Evolutionary conservation across 2,113 vertebrate genomes (phyloP).

Genomic region (Dipodomys spectabilis): DNA sequence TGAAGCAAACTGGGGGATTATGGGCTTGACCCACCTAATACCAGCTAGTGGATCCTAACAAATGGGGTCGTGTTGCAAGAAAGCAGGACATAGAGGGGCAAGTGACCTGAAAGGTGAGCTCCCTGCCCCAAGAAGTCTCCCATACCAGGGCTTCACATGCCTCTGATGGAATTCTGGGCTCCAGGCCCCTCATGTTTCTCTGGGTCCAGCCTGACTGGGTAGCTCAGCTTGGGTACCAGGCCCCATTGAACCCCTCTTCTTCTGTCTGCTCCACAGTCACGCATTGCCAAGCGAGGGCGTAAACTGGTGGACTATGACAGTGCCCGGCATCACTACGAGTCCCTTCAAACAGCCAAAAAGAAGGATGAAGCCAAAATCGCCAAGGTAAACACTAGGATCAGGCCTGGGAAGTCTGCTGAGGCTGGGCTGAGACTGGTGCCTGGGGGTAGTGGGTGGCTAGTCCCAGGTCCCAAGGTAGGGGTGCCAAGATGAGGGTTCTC

Average conservation of each 20-base stretch:
- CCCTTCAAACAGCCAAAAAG: slow-evolving; percentile 97
- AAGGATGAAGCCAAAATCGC: slow-evolving; percentile 97
- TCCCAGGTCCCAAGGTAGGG: not conserved
- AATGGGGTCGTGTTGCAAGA: not conserved
- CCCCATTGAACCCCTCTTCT: not conserved
- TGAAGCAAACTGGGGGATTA: too few species aligned
- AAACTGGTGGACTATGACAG: slow-evolving; percentile 98
- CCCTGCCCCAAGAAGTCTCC: not conserved
- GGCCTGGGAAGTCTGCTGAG: not conserved
- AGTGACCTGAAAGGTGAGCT: not conserved
- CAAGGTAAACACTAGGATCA: slow-evolving; percentile 89
- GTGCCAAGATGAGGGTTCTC: not conserved
- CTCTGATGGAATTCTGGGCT: too few species aligned
- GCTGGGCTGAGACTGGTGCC: not conserved
- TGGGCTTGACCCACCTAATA: rapidly evolving
- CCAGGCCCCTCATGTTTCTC: not conserved
- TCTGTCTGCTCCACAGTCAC: slow-evolving; percentile 86
- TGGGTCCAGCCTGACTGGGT: not conserved
- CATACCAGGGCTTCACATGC: rapidly evolving
- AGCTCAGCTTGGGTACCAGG: not conserved
- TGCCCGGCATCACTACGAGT: slow-evolving; percentile 95
- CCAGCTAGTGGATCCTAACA: not conserved
- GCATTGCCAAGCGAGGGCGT: slow-evolving; percentile 97
- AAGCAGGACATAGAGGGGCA: not conserved
- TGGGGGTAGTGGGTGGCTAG: not conserved